Evolutionary conservation across 2,888 invertebrate species (phyloP).

Genomic region (Apodemia zela): DNA sequence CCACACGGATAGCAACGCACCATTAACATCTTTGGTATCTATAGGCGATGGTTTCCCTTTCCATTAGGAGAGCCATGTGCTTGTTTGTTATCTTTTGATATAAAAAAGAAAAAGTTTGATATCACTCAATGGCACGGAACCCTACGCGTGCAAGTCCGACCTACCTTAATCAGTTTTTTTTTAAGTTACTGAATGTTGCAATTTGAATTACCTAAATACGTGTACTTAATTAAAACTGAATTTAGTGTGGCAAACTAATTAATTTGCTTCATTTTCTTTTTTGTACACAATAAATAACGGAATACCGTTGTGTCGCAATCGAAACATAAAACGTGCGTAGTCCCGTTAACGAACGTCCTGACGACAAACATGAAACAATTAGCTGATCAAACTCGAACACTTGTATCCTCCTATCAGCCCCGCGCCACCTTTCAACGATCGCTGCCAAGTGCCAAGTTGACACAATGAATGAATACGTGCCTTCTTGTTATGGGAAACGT

Average conservation of each 20-base stretch:
- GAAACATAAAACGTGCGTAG: background rate
- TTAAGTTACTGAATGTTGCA: too few species aligned
- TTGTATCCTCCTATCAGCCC: background rate
- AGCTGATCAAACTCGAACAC: slow-evolving; percentile 12
- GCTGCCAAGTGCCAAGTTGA: slow-evolving; percentile 16
- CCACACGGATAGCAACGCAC: too few species aligned
- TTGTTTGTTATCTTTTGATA: too few species aligned
- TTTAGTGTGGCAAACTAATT: too few species aligned
- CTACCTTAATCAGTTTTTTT: too few species aligned
- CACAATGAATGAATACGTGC: slow-evolving; percentile 16
- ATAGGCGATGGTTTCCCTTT: too few species aligned
- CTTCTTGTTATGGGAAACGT: background rate
- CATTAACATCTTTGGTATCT: too few species aligned
- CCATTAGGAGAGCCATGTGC: too few species aligned
- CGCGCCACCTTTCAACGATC: background rate
- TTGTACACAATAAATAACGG: background rate
- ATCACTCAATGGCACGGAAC: too few species aligned
- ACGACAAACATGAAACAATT: slow-evolving; percentile 2
- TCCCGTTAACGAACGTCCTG: background rate
- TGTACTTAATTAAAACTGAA: background rate
- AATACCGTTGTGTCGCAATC: background rate
- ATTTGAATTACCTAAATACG: too few species aligned
- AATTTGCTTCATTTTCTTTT: background rate
- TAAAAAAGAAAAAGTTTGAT: too few species aligned
- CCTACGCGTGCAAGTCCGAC: too few species aligned